phyloP scores from a whole-genome alignment of 2,113 vertebrate genomes.

The Hypanus sabinus region DNA sequence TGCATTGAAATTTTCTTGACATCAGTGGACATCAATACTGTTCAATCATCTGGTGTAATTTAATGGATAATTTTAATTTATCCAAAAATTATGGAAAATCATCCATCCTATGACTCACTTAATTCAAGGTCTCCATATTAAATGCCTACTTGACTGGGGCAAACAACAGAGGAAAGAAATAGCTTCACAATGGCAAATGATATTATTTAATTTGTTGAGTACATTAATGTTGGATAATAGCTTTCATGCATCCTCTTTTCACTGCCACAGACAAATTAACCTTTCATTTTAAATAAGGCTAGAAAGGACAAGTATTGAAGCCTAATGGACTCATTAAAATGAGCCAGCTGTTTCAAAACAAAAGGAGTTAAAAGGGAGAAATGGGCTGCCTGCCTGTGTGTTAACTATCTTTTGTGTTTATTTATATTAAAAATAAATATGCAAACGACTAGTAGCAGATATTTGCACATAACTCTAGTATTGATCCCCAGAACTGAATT shows the following conservation, averaged over 20 bases:
- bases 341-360: background rate
- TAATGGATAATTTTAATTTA: constrained; percentile 29
- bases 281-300: constrained; percentile 3
- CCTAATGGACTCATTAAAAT: background rate
- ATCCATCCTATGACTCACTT: constrained; percentile 14
- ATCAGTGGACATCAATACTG: constrained; percentile 18
- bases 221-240: constrained; percentile 30
- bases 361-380: no score
- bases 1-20: constrained; percentile 36
- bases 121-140: constrained; percentile 37
- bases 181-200: constrained; percentile 21
- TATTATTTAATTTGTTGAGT: constrained; percentile 25
- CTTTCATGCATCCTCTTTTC: background rate
- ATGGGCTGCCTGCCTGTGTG: no score
- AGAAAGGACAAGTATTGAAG: background rate
- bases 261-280: constrained; percentile 11
- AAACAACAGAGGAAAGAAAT: constrained; percentile 26
- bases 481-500: no score
- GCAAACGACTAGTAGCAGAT: no score
- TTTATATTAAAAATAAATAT: no score
- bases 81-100: constrained; percentile 9
- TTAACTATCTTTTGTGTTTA: no score
- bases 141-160: constrained; percentile 26
- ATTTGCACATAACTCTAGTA: no score
- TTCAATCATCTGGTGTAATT: constrained; percentile 36